Conservation (phyloP, 2,888 invertebrate species). For the Acrobasis repandana region DNA sequence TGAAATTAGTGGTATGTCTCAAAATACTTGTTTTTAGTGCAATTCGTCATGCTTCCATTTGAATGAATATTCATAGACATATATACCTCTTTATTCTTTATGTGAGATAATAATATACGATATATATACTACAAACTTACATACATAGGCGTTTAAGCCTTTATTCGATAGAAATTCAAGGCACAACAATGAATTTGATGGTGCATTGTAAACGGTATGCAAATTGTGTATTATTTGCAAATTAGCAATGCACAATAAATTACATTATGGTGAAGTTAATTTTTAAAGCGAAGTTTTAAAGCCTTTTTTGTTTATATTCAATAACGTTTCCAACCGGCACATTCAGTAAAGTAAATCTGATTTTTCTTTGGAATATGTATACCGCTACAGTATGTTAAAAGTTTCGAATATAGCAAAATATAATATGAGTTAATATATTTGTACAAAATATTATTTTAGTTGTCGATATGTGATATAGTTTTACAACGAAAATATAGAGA, state of each 20-base stretch:
- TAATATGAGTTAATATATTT: conserved; percentile 46
- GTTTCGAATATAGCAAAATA: conserved; percentile 37
- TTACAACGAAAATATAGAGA: conserved; percentile 62
- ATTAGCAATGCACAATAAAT: not conserved
- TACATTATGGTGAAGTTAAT: too few relatives aligned
- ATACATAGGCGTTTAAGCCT: not conserved
- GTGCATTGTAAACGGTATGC: not conserved
- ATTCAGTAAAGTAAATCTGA: too few relatives aligned
- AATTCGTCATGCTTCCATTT: conserved; percentile 3
- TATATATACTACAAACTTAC: not conserved
- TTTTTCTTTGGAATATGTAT: not conserved
- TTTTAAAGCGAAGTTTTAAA: too few relatives aligned
- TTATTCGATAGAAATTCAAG: not conserved
- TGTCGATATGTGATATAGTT: conserved; percentile 76
- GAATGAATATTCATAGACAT: not conserved
- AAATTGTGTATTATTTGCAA: not conserved
- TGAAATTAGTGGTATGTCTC: not conserved
- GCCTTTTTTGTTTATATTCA: too few relatives aligned
- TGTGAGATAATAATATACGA: not conserved
- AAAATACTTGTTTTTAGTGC: not conserved
- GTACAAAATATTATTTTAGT: conserved; percentile 53
- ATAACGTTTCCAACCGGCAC: too few relatives aligned
- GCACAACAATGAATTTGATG: not conserved
- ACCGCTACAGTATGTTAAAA: conserved; percentile 22
- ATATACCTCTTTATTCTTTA: not conserved